Percentiles rank a stretch among this genome's conserved stretches.
phyloP scores from a whole-genome alignment of 2,797 vertebrate genomes.

The Acropternis orthonyx region DNA sequence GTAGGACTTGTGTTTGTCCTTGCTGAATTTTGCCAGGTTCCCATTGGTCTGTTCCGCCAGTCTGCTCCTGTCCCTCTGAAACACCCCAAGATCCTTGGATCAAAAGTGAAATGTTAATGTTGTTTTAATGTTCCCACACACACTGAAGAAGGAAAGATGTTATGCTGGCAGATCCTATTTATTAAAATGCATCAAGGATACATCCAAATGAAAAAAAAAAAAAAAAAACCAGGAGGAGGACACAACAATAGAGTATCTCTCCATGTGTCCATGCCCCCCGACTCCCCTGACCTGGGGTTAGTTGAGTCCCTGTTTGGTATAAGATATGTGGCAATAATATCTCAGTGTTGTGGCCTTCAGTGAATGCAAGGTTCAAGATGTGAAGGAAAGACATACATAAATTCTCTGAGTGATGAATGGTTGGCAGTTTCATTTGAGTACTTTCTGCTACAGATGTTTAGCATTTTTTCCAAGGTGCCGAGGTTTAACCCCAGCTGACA shows the following conservation, averaged over 20 bases:
- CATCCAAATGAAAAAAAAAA: background rate
- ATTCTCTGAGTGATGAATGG: background rate
- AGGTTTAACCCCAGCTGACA: background rate
- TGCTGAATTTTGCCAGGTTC: background rate
- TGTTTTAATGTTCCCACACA: background rate
- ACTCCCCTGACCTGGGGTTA: background rate
- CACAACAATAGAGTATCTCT: rapidly evolving
- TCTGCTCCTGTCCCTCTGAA: background rate
- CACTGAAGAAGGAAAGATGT: background rate
- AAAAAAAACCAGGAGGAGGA: too few relatives aligned
- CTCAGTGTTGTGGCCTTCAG: constrained; percentile 9
- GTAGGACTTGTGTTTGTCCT: background rate
- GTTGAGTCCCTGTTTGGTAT: background rate
- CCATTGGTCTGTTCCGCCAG: background rate
- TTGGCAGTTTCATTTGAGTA: background rate
- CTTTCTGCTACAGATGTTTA: constrained; percentile 2
- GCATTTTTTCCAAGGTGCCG: background rate
- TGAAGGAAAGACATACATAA: background rate
- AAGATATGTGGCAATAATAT: background rate
- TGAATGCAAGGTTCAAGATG: constrained; percentile 10
- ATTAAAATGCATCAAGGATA: background rate
- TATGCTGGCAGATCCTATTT: background rate
- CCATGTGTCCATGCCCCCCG: background rate
- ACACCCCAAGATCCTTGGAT: background rate
- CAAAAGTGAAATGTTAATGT: background rate